A percentile compares a stretch with the other conserved stretches of the same genome.
These are phyloP conservation scores for Andrena trimmerana DNA, from an alignment of 2,888 invertebrate species.

Conservation along the genomic window DNA sequence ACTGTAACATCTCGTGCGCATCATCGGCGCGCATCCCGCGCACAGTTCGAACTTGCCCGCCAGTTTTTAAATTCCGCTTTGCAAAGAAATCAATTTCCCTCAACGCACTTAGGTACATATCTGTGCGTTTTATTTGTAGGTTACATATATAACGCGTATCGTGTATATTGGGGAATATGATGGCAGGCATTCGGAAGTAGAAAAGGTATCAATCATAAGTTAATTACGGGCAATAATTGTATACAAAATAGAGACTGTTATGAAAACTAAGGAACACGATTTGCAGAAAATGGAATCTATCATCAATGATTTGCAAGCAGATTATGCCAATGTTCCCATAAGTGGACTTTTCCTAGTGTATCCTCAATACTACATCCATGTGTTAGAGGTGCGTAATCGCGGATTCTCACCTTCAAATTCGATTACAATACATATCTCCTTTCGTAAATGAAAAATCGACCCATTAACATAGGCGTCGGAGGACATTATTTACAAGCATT, in stretches of 20 bases:
- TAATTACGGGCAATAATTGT: too few relatives aligned
- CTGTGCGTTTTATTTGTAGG: conserved; percentile 60
- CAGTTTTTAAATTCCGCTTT: background rate
- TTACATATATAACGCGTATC: conserved; percentile 70
- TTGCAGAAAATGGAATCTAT: conserved; percentile 67
- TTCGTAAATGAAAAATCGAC: background rate
- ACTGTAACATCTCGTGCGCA: background rate
- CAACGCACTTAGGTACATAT: background rate
- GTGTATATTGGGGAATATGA: conserved; percentile 75
- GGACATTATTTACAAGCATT: conserved; percentile 75
- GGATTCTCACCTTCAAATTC: background rate
- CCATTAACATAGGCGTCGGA: conserved; percentile 71
- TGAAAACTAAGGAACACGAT: conserved; percentile 9
- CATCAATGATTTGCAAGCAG: conserved; percentile 62
- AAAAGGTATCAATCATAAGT: conserved; percentile 60
- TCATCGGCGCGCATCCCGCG: too few relatives aligned
- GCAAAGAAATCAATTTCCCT: background rate
- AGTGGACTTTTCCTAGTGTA: conserved; percentile 77
- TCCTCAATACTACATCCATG: conserved; percentile 74
- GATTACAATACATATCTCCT: background rate
- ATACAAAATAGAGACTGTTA: too few relatives aligned
- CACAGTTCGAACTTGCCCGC: too few relatives aligned
- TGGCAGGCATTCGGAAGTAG: conserved; percentile 58
- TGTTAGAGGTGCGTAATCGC: conserved; percentile 72
- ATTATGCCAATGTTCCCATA: conserved; percentile 63